Conservation (phyloP, 2,113 vertebrate genomes). For the Pleuronectes platessa region DNA sequence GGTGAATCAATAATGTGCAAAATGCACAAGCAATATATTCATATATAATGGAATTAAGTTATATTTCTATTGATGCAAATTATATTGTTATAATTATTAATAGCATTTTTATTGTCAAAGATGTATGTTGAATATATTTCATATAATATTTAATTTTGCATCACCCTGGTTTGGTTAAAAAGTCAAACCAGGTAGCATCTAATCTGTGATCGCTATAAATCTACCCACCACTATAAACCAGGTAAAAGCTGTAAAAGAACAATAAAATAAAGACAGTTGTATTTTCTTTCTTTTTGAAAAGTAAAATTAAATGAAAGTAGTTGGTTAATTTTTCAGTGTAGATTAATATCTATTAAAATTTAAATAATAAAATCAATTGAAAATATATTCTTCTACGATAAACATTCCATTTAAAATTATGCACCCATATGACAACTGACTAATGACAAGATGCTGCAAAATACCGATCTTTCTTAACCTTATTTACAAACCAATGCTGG, state of each 20-base stretch:
- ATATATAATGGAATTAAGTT: no score
- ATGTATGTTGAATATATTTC: background rate
- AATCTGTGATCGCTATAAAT: slow-evolving; percentile 32
- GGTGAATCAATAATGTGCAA: no score
- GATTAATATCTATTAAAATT: background rate
- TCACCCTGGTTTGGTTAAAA: background rate
- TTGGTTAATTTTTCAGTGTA: background rate
- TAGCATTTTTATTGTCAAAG: background rate
- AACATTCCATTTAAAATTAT: background rate
- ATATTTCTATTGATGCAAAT: no score
- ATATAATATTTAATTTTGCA: background rate
- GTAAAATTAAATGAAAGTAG: background rate
- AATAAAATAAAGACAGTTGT: background rate
- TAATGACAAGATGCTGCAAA: background rate
- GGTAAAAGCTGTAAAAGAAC: background rate
- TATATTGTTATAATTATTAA: background rate
- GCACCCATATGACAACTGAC: background rate
- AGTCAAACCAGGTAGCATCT: background rate
- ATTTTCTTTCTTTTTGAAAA: no score
- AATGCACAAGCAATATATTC: no score
- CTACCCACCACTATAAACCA: slow-evolving; percentile 54
- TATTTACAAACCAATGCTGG: background rate
- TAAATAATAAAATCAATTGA: background rate
- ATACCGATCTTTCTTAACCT: background rate
- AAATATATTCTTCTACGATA: background rate